A percentile compares a stretch with the other conserved stretches of the same genome.
These are phyloP conservation scores for Muntiacus reevesi DNA, from an alignment of 2,113 vertebrate species.

Conservation along the genomic window DNA sequence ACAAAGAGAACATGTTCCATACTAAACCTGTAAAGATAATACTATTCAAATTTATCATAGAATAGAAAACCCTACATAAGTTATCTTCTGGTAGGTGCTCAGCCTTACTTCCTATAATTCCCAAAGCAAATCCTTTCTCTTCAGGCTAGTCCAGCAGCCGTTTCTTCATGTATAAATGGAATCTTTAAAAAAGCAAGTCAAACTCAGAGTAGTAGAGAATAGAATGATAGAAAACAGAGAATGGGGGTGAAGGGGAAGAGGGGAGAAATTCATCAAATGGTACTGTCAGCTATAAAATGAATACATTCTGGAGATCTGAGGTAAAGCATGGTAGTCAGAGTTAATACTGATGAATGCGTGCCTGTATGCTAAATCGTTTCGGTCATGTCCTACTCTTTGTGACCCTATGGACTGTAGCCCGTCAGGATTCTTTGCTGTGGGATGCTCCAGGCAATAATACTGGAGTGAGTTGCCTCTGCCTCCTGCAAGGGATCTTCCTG, in stretches of 20 bases:
- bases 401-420: neutral
- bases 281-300: neutral
- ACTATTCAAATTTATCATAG: neutral
- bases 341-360: neutral
- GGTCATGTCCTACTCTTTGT: neutral
- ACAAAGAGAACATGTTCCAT: neutral
- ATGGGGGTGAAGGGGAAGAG: neutral
- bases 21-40: neutral
- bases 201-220: neutral
- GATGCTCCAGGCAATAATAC: neutral
- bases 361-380: neutral
- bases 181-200: neutral
- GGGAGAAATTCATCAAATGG: neutral
- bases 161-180: neutral
- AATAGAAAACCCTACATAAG: too few species aligned
- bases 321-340: neutral
- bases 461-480: neutral
- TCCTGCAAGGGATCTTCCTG: neutral
- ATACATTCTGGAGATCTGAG: neutral
- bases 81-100: neutral
- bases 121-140: neutral
- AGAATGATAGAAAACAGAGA: neutral
- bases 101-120: neutral
- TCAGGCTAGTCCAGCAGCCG: neutral
- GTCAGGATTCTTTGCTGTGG: rapidly evolving